Base-by-base conservation (phyloP, 2,113 vertebrate species). In the Rhinopomastus cyanomelas region DNA sequence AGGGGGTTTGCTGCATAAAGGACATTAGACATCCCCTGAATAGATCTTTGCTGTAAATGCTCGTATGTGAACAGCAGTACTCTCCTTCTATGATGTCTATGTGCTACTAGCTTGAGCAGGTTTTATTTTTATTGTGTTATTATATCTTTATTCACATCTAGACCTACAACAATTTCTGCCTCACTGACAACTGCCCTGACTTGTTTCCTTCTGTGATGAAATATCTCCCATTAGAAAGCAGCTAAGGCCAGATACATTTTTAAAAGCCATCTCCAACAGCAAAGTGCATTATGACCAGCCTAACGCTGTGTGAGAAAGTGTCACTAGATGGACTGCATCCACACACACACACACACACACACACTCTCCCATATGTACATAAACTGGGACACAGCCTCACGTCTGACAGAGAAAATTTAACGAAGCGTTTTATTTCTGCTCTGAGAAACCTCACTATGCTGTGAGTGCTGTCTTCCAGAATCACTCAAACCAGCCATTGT, bases 351-450 rank as follows among this genome's bases (percentile, higher is more conserved):
- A 6, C 26, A 34, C 4, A 13, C 27, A 4, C 7, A n/a, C n/a
- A n/a, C n/a, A n/a, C n/a, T n/a, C n/a, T 11, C 36, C 7, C 72
- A 17, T 16, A 16, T 0, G 0, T 6, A 7, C 46, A 15, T 20
- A 46, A 4, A 64, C 4, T 15, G 3, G 15, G 42, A 12, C 51
- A 9, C 16, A 9, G 7, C 14, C 60, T 16, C 32, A 6, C 1
- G 6, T 71, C 20, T 6, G 26, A 26, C 36, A 6, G n/a, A 57
- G 19, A 75, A 13, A 86, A 14, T 10, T 4, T 9, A 36, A 44
- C 9, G 48, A 48, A 37, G 21, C 16, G 11, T 32, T 30, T 74
- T 8, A 60, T 37, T 67, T 64, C 81, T 82, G 80, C 16, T 61
- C n/a, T 37, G 57, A 7, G 34, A 14, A 64, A 49, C 19, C 8